Percentiles rank a stretch among this genome's conserved stretches.
These are phyloP conservation scores for Nymphalis urticae DNA, from an alignment of 2,888 invertebrate species.

Conservation along the genomic window DNA sequence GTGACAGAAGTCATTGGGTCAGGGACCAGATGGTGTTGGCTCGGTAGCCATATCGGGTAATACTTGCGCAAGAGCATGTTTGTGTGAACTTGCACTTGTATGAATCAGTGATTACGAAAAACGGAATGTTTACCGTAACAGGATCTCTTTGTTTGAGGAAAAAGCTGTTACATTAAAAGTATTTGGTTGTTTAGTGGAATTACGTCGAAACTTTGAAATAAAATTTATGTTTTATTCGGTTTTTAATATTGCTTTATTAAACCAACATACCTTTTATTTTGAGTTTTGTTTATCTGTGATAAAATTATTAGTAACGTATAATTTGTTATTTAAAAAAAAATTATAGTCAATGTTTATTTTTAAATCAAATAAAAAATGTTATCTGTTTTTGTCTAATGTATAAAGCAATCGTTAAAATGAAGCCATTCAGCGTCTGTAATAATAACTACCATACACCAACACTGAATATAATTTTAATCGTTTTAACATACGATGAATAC, in stretches of 20 bases:
- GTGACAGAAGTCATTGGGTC: slow-evolving; percentile 50
- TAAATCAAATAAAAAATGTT: too few relatives aligned
- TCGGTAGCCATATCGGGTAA: slow-evolving; percentile 46
- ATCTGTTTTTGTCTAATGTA: not conserved
- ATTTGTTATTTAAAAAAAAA: too few relatives aligned
- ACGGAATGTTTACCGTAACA: slow-evolving; percentile 15
- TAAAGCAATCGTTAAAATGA: not conserved
- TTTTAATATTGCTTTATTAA: too few relatives aligned
- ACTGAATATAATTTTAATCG: too few relatives aligned
- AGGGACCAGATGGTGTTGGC: slow-evolving; percentile 45
- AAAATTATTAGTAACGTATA: not conserved
- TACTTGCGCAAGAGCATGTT: slow-evolving; percentile 48
- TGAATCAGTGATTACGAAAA: slow-evolving; percentile 37
- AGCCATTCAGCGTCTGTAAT: not conserved
- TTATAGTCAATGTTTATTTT: too few relatives aligned
- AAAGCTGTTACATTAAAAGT: not conserved
- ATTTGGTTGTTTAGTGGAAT: not conserved
- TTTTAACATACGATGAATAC: not conserved
- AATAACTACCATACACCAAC: not conserved
- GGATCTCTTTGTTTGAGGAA: slow-evolving; percentile 22
- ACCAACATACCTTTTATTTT: too few relatives aligned
- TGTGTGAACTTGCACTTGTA: slow-evolving; percentile 26
- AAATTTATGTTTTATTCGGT: too few relatives aligned
- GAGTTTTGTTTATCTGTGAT: too few relatives aligned
- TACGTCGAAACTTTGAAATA: not conserved